A percentile compares a stretch with the other conserved stretches of the same genome.
Conservation (phyloP, 1,140 invertebrate species). For the Ceratosolen solmsi region DNA sequence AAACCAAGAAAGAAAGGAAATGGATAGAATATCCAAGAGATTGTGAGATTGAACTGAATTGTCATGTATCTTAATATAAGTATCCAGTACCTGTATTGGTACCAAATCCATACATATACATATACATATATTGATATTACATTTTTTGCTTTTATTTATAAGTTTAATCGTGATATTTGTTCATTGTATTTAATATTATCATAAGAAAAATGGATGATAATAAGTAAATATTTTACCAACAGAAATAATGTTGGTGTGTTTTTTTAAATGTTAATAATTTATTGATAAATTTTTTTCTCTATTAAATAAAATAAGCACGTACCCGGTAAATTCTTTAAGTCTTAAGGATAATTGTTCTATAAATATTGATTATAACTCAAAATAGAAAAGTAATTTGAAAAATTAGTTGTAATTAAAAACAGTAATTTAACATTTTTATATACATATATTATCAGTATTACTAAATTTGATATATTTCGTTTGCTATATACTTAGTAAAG, state of each 20-base stretch:
- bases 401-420: not conserved
- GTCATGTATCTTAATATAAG: conserved; percentile 41
- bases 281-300: too few species aligned
- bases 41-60: conserved; percentile 32
- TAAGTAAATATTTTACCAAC: conserved; percentile 23
- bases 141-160: conserved; percentile 19
- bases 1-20: conserved; percentile 12
- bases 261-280: conserved; percentile 30
- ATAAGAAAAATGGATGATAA: conserved; percentile 22
- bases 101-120: not conserved
- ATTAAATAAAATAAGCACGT: too few species aligned
- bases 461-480: not conserved
- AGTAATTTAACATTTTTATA: not conserved
- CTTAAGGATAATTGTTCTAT: not conserved
- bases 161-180: conserved; percentile 6
- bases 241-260: conserved; percentile 2
- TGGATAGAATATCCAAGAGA: not conserved
- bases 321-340: not conserved
- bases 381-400: not conserved
- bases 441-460: not conserved
- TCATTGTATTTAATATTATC: conserved; percentile 33
- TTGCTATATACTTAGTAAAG: not conserved
- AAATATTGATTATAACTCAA: not conserved
- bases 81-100: not conserved
- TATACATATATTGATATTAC: not conserved